Evolutionary conservation across 2,888 invertebrate genomes (phyloP).

Genomic region (Pseudanteris insignis): DNA sequence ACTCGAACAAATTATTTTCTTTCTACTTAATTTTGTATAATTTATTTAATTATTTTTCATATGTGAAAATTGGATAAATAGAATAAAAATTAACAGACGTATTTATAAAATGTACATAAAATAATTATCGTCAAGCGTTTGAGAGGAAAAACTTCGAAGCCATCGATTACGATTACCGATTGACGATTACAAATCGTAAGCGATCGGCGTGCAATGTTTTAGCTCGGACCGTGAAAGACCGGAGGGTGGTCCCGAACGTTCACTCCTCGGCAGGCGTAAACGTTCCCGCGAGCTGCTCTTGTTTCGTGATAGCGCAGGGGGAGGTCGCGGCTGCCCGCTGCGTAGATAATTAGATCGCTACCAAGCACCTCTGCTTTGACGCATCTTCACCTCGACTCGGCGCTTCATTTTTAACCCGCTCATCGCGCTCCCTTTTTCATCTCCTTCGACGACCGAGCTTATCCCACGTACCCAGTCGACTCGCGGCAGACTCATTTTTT

Average conservation of each 20-base stretch:
- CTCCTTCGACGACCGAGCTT: constrained; percentile 19
- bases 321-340: constrained; percentile 64
- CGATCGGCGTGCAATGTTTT: constrained; percentile 41
- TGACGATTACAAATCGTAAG: constrained; percentile 33
- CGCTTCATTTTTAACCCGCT: constrained; percentile 46
- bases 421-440: constrained; percentile 18
- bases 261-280: constrained; percentile 40
- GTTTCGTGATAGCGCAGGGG: constrained; percentile 57
- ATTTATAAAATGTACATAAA: too few species aligned
- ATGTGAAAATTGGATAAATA: too few species aligned
- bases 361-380: constrained; percentile 61
- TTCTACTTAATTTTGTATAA: too few species aligned
- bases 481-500: constrained; percentile 33
- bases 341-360: constrained; percentile 67
- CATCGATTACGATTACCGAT: constrained; percentile 25
- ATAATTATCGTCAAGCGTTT: too few species aligned
- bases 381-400: constrained; percentile 53
- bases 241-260: constrained; percentile 46
- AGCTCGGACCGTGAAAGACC: constrained; percentile 46
- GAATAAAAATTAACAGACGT: too few species aligned
- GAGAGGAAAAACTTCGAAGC: too few species aligned
- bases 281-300: constrained; percentile 51
- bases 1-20: too few species aligned
- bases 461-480: constrained; percentile 23
- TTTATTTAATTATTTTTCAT: too few species aligned